Percentiles rank a stretch among this genome's conserved stretches.
Evolutionary conservation across 2,113 vertebrate genomes (phyloP).

Genomic region (Spermophilus dauricus): DNA sequence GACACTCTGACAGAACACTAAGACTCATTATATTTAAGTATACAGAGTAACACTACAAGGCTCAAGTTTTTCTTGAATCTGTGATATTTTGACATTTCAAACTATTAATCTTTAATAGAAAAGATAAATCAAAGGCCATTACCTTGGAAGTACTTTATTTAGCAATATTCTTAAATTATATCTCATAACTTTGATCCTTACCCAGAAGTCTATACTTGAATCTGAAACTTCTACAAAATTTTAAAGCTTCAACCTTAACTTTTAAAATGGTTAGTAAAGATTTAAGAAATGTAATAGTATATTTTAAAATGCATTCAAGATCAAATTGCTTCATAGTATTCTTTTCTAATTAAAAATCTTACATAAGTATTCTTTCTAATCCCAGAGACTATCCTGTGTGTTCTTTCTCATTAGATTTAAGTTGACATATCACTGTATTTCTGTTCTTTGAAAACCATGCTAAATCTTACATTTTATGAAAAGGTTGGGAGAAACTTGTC

Average conservation of each 20-base stretch:
- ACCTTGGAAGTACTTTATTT: conserved; percentile 76
- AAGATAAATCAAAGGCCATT: conserved; percentile 77
- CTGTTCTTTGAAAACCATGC: conserved; percentile 37
- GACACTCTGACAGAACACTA: background rate
- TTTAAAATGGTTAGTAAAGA: conserved; percentile 36
- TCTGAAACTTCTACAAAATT: conserved; percentile 64
- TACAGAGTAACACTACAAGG: conserved; percentile 53
- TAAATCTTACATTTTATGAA: conserved; percentile 62
- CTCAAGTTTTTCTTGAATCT: conserved; percentile 68
- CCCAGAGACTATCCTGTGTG: background rate
- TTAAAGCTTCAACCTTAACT: conserved; percentile 64
- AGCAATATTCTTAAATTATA: conserved; percentile 74
- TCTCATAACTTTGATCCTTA: conserved; percentile 70
- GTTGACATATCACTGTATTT: background rate
- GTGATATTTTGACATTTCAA: conserved; percentile 74
- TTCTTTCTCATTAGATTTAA: conserved; percentile 18
- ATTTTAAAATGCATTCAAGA: conserved; percentile 10
- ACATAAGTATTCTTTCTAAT: background rate
- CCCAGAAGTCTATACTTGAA: conserved; percentile 58
- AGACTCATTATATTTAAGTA: conserved; percentile 51
- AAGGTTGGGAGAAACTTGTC: conserved; percentile 12
- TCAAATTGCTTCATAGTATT: conserved; percentile 29
- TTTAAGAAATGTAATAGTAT: conserved; percentile 8
- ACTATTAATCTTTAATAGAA: conserved; percentile 73
- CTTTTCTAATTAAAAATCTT: conserved; percentile 46